phyloP scores from a whole-genome alignment of 2,888 invertebrate species.

The Iselma pallidipennis region DNA sequence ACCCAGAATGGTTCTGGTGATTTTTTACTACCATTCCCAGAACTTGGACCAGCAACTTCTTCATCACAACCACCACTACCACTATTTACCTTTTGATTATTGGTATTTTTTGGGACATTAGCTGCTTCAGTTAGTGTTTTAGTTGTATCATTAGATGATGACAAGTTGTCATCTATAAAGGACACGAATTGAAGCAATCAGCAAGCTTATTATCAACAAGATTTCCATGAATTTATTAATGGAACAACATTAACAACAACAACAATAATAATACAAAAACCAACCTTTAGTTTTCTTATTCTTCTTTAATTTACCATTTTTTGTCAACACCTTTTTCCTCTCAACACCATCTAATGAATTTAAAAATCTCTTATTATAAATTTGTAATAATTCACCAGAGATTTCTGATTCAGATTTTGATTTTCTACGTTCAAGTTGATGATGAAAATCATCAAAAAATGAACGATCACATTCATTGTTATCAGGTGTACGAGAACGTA shows the following conservation, averaged over 20 bases:
- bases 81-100: conserved; percentile 10
- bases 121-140: conserved; percentile 27
- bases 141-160: conserved; percentile 22
- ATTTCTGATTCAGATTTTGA: conserved; percentile 10
- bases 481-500: not conserved
- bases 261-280: conserved; percentile 1
- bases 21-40: conserved; percentile 21
- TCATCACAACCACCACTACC: no score
- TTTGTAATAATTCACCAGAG: conserved; percentile 4
- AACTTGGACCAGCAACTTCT: conserved; percentile 18
- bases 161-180: conserved; percentile 23
- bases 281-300: conserved; percentile 25
- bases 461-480: no score
- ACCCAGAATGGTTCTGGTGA: conserved; percentile 42
- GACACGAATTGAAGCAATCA: not conserved
- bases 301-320: conserved; percentile 29
- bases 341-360: conserved; percentile 69
- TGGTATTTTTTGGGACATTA: conserved; percentile 19
- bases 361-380: conserved; percentile 53
- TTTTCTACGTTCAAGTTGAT: not conserved
- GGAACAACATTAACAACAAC: no score
- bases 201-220: not conserved
- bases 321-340: conserved; percentile 43
- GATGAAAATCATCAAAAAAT: no score
- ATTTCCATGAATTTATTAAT: no score